These are phyloP conservation scores for Andrena bicolor DNA, from an alignment of 2,888 invertebrate genomes.

Conservation along the genomic window DNA sequence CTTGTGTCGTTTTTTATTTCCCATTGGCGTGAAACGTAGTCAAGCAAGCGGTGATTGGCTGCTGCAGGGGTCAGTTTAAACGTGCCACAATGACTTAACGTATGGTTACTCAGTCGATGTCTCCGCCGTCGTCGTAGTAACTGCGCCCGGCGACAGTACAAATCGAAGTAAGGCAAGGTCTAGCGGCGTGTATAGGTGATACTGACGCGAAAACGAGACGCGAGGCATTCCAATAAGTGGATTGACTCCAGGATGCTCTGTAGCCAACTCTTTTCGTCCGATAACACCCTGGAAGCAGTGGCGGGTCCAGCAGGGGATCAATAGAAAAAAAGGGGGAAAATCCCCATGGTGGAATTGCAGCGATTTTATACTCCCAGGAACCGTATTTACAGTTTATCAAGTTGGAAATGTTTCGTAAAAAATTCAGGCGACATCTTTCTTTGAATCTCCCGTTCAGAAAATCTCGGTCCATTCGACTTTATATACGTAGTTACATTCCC, in stretches of 20 bases:
- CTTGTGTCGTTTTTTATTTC: slow-evolving; percentile 59
- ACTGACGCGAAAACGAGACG: slow-evolving; percentile 74
- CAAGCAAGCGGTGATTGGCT: slow-evolving; percentile 76
- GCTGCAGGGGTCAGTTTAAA: slow-evolving; percentile 65
- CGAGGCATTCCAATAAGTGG: slow-evolving; percentile 81
- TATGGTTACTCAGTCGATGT: slow-evolving; percentile 50
- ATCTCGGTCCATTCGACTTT: slow-evolving; percentile 38
- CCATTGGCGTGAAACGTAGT: slow-evolving; percentile 65
- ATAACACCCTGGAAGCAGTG: slow-evolving; percentile 61
- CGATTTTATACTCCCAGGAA: slow-evolving; percentile 51
- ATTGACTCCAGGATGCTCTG: slow-evolving; percentile 79
- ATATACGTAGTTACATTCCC: slow-evolving; percentile 26
- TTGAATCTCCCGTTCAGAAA: slow-evolving; percentile 39
- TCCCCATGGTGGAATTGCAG: slow-evolving; percentile 50
- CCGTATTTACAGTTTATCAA: slow-evolving; percentile 61
- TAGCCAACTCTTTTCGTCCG: slow-evolving; percentile 66
- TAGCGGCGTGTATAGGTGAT: slow-evolving; percentile 70
- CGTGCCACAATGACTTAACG: slow-evolving; percentile 59
- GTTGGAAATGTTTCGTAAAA: slow-evolving; percentile 40
- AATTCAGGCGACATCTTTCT: slow-evolving; percentile 48
- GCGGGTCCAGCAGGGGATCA: slow-evolving; percentile 61
- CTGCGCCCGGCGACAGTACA: slow-evolving; percentile 76
- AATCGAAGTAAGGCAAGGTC: slow-evolving; percentile 77
- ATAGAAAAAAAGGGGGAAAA: slow-evolving; percentile 46
- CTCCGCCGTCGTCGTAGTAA: slow-evolving; percentile 45